A percentile compares a stretch with the other conserved stretches of the same genome.
Evolutionary conservation across 2,888 invertebrate species (phyloP).

Genomic region (Hypselothyrea guttata): DNA sequence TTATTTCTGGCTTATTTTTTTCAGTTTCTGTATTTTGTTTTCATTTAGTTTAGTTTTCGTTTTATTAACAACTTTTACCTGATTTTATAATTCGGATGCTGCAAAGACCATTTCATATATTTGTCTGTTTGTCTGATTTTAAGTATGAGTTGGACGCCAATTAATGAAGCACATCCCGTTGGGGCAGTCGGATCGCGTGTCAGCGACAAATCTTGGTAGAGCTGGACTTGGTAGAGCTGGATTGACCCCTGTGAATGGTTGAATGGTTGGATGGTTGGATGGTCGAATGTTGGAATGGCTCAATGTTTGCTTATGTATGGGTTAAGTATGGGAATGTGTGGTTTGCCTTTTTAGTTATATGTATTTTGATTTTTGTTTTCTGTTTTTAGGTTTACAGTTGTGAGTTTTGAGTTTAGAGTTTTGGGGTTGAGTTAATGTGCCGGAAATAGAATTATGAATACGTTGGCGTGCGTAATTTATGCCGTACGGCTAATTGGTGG

Average conservation of each 20-base stretch:
- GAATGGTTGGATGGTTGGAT: no score
- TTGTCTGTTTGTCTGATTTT: conserved; percentile 16
- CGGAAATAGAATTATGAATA: conserved; percentile 78
- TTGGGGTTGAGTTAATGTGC: conserved; percentile 63
- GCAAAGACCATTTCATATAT: conserved; percentile 29
- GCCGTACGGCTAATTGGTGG: conserved; percentile 48
- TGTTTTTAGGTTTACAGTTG: neutral
- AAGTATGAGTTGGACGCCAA: conserved; percentile 54
- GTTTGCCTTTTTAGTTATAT: conserved; percentile 14
- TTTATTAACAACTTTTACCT: conserved; percentile 76
- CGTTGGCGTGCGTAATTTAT: conserved; percentile 76
- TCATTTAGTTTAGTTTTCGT: conserved; percentile 59
- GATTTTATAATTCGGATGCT: conserved; percentile 49
- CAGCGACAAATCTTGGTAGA: conserved; percentile 66
- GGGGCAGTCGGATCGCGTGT: conserved; percentile 57
- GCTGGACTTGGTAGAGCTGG: neutral
- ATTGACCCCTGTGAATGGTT: conserved; percentile 16
- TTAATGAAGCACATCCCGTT: conserved; percentile 78
- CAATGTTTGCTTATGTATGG: no score
- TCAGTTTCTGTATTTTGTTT: conserved; percentile 34
- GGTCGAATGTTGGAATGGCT: no score
- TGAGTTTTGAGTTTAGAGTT: neutral
- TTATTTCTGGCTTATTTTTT: neutral
- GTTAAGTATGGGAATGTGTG: conserved; percentile 14
- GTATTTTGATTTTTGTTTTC: no score